Evolutionary conservation across 1,140 invertebrate genomes (phyloP).

Genomic region (Drosophila insularis): DNA sequence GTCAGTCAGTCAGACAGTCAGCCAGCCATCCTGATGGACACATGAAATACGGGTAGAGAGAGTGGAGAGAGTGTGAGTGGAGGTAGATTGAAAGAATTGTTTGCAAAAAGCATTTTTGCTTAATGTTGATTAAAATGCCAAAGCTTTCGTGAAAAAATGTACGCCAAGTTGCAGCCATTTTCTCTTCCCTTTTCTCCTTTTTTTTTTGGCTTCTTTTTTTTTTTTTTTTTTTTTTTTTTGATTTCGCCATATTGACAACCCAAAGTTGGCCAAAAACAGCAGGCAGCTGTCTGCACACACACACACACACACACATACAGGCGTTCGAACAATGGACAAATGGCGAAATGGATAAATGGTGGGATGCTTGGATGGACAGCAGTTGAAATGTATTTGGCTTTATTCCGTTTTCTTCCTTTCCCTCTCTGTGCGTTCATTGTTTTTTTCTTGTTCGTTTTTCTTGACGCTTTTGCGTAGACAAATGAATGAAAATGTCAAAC

Average conservation of each 20-base stretch:
- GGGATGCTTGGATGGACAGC: constrained; percentile 66
- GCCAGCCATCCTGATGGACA: constrained; percentile 41
- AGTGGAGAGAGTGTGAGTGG: constrained; percentile 23
- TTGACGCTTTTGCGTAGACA: constrained; percentile 68
- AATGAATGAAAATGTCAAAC: constrained; percentile 80
- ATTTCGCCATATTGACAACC: constrained; percentile 67
- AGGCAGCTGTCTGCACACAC: constrained; percentile 64
- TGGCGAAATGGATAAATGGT: constrained; percentile 48
- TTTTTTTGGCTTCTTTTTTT: constrained; percentile 3
- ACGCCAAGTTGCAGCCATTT: constrained; percentile 66
- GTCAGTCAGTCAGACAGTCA: constrained; percentile 46
- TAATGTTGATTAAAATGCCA: constrained; percentile 81
- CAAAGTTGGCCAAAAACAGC: constrained; percentile 67
- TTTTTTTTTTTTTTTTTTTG: constrained; percentile 7
- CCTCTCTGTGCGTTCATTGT: neutral
- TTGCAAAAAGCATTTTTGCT: constrained; percentile 79
- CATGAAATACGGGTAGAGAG: constrained; percentile 10
- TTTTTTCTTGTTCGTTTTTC: constrained; percentile 33
- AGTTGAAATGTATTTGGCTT: constrained; percentile 56
- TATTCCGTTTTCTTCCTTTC: neutral
- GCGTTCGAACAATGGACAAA: constrained; percentile 61
- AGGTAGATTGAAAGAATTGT: constrained; percentile 53
- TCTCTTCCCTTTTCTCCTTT: constrained; percentile 13
- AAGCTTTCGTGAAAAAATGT: constrained; percentile 73
- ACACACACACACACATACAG: constrained; percentile 19